Percentiles rank a stretch among this genome's conserved stretches.
Evolutionary conservation across 2,113 vertebrate genomes (phyloP).

Genomic region (Tyrannus savana): DNA sequence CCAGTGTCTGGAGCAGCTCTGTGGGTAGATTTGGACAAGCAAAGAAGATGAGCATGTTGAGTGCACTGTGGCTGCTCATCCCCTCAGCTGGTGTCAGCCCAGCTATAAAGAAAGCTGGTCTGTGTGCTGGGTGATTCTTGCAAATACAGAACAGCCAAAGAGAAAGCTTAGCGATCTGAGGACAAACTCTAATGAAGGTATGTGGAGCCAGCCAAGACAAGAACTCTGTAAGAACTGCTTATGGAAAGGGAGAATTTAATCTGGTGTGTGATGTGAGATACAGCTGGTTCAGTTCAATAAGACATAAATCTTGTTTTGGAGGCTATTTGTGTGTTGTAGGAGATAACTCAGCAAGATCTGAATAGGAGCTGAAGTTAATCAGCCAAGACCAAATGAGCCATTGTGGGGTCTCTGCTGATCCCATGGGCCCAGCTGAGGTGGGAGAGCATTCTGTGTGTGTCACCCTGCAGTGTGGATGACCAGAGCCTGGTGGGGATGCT

Average conservation of each 20-base stretch:
- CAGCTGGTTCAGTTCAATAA: accelerated
- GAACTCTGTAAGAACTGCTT: accelerated
- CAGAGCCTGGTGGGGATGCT: not conserved
- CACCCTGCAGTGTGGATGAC: too few relatives aligned
- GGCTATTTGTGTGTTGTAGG: accelerated
- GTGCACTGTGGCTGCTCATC: accelerated
- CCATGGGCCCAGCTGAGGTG: not conserved
- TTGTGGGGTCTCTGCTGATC: not conserved
- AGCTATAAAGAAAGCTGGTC: accelerated
- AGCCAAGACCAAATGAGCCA: not conserved
- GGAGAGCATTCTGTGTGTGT: not conserved
- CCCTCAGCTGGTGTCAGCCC: not conserved
- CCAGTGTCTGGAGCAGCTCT: accelerated
- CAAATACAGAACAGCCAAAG: too few relatives aligned
- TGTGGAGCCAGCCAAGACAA: accelerated
- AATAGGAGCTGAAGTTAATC: not conserved
- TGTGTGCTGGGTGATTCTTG: accelerated
- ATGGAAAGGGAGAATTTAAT: not conserved
- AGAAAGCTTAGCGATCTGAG: not conserved
- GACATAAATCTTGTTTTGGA: accelerated
- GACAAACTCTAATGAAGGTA: accelerated
- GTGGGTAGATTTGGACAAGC: accelerated
- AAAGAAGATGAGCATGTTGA: not conserved
- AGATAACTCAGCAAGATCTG: accelerated
- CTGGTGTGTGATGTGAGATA: accelerated